Percentiles rank a stretch among this genome's conserved stretches.
Evolutionary conservation across 2,113 vertebrate genomes (phyloP).

Genomic region (Gymnorhina tibicen): DNA sequence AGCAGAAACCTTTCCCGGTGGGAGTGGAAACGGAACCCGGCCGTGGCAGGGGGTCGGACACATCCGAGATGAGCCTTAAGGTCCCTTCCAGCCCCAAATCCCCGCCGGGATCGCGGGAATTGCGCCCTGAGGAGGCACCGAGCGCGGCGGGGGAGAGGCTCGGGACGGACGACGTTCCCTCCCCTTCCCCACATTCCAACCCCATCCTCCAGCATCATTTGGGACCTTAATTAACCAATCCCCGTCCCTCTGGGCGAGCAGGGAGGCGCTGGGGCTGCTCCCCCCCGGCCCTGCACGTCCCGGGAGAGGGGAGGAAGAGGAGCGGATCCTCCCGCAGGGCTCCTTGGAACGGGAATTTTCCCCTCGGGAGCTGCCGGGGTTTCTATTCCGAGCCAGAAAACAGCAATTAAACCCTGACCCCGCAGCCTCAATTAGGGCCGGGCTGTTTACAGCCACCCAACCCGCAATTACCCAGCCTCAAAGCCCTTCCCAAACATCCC

Average conservation of each 20-base stretch:
- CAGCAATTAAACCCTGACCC: slow-evolving; percentile 69
- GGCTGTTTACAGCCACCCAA: slow-evolving; percentile 45
- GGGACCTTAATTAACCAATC: not conserved
- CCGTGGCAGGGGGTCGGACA: not conserved
- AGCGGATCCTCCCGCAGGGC: not conserved
- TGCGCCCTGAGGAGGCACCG: not conserved
- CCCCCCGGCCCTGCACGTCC: not conserved
- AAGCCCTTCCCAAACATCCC: not conserved
- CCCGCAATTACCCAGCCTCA: slow-evolving; percentile 63
- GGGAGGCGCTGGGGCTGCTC: not conserved
- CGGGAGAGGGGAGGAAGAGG: not conserved
- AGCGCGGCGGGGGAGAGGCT: not conserved
- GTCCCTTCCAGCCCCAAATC: not conserved
- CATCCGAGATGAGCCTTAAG: not conserved
- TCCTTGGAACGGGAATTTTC: slow-evolving; percentile 17
- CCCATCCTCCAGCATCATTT: not conserved
- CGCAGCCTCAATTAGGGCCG: slow-evolving; percentile 59
- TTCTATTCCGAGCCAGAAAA: slow-evolving; percentile 70
- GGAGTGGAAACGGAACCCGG: not conserved
- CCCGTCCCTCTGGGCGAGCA: rapidly evolving
- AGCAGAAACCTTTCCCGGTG: not conserved
- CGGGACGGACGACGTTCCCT: not conserved
- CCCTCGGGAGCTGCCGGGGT: slow-evolving; percentile 36
- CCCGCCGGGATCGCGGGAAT: not conserved
- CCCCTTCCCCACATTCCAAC: not conserved